These are phyloP conservation scores for Porites lobata DNA, from an alignment of 92 coral and sea anemone species.

Conservation along the genomic window DNA sequence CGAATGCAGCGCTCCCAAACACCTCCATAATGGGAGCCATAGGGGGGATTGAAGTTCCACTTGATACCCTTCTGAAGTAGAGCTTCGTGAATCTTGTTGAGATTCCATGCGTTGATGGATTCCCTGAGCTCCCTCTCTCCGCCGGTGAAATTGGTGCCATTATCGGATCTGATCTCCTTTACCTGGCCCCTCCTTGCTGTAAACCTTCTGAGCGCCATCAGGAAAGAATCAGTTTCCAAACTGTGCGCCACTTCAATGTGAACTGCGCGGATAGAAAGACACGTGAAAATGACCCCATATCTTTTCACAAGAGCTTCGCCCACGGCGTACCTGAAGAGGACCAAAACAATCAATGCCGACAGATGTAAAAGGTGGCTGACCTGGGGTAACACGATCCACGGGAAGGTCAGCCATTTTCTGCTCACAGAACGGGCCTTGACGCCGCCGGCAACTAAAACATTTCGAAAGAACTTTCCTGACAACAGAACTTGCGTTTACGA, in stretches of 20 bases:
- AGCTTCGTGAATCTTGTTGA: background rate
- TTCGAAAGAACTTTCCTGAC: conserved; percentile 4
- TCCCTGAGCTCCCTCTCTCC: conserved; percentile 37
- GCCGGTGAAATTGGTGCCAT: conserved; percentile 16
- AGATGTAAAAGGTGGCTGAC: conserved; percentile 29
- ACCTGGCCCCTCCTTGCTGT: conserved; percentile 23
- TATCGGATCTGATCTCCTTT: conserved; percentile 10
- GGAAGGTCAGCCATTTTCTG: conserved; percentile 60
- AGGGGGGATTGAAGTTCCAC: conserved; percentile 15
- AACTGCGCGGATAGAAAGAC: background rate
- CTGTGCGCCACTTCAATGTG: conserved; percentile 7
- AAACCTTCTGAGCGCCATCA: conserved; percentile 26
- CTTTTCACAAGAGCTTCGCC: conserved; percentile 19
- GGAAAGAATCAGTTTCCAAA: conserved; percentile 28
- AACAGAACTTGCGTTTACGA: conserved; percentile 7
- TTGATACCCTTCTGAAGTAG: background rate
- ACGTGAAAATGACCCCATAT: conserved; percentile 44
- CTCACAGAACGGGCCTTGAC: conserved; percentile 37
- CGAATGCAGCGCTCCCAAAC: conserved; percentile 9
- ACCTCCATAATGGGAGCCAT: background rate
- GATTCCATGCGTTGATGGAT: conserved; percentile 29
- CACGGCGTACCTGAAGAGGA: conserved; percentile 10
- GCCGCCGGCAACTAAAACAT: conserved; percentile 31
- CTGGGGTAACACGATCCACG: background rate
- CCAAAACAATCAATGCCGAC: conserved; percentile 39